phyloP scores from a whole-genome alignment of 2,797 vertebrate genomes.

The Bovichtus diacanthus region DNA sequence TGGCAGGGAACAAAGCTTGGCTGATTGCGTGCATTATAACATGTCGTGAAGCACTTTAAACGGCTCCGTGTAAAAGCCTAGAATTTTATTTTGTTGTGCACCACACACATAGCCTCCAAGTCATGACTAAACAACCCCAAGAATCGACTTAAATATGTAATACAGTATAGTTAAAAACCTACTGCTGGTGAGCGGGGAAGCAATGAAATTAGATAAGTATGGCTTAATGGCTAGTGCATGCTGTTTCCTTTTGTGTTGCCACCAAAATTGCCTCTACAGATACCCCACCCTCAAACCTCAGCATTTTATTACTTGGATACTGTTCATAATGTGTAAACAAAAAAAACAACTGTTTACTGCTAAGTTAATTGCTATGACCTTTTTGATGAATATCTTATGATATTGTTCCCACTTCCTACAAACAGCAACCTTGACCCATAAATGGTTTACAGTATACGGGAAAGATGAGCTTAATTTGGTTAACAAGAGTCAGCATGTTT shows the following conservation, averaged over 20 bases:
- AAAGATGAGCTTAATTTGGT: slow-evolving; percentile 27
- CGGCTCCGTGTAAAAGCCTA: slow-evolving; percentile 37
- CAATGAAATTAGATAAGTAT: slow-evolving; percentile 43
- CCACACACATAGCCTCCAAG: slow-evolving; percentile 33
- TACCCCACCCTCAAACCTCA: slow-evolving; percentile 49
- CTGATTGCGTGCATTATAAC: slow-evolving; percentile 42
- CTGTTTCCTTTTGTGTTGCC: slow-evolving; percentile 40
- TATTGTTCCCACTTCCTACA: slow-evolving; percentile 46
- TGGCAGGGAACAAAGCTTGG: slow-evolving; percentile 39
- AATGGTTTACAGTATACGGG: slow-evolving; percentile 28
- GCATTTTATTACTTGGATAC: slow-evolving; percentile 26
- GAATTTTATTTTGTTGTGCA: slow-evolving; percentile 28
- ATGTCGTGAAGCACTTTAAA: slow-evolving; percentile 42
- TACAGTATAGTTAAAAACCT: not conserved
- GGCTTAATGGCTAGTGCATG: slow-evolving; percentile 37
- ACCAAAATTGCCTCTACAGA: slow-evolving; percentile 42
- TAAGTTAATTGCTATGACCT: slow-evolving; percentile 53
- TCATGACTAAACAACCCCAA: slow-evolving; percentile 25
- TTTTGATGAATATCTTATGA: slow-evolving; percentile 52
- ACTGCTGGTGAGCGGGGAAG: slow-evolving; percentile 17
- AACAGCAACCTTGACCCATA: slow-evolving; percentile 34
- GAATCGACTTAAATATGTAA: slow-evolving; percentile 16
- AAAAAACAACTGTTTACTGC: slow-evolving; percentile 37
- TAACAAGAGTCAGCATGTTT: slow-evolving; percentile 4
- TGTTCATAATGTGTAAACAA: slow-evolving; percentile 26